phyloP scores from a whole-genome alignment of 2,113 vertebrate genomes.

The Pelodiscus sinensis region DNA sequence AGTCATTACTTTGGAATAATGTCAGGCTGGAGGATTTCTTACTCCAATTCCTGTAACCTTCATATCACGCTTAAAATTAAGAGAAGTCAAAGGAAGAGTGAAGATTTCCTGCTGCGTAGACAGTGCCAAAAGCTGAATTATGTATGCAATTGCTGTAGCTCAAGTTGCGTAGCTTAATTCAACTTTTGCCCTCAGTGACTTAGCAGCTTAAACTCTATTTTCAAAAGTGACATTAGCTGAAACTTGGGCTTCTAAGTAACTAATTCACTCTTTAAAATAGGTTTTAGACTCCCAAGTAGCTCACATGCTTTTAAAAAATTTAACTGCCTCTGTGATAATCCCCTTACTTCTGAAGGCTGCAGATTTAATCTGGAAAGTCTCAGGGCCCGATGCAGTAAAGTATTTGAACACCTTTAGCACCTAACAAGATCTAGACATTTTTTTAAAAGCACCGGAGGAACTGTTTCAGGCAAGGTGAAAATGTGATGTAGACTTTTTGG shows the following conservation, averaged over 20 bases:
- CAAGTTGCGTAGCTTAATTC: too few relatives aligned
- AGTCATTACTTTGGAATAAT: too few relatives aligned
- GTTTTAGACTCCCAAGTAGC: not conserved
- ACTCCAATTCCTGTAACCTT: too few relatives aligned
- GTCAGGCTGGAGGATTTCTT: too few relatives aligned
- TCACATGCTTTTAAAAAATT: not conserved
- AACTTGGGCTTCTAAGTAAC: not conserved
- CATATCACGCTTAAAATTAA: too few relatives aligned
- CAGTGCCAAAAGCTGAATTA: too few relatives aligned
- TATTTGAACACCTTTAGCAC: not conserved
- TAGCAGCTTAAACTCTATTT: not conserved
- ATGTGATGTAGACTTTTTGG: not conserved
- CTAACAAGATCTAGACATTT: not conserved
- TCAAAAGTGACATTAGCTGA: fast-evolving
- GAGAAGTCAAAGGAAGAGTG: too few relatives aligned
- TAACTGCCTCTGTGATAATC: not conserved
- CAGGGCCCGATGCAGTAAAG: not conserved
- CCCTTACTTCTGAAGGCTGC: not conserved
- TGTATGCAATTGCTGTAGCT: too few relatives aligned
- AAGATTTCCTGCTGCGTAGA: too few relatives aligned
- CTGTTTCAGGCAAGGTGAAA: not conserved
- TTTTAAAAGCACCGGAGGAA: not conserved
- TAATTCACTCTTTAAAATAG: not conserved
- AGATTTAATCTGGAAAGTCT: not conserved
- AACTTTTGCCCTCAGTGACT: not conserved